Evolutionary conservation across 2,888 invertebrate species (phyloP).

Genomic region (Pachycephus smyrnensis): DNA sequence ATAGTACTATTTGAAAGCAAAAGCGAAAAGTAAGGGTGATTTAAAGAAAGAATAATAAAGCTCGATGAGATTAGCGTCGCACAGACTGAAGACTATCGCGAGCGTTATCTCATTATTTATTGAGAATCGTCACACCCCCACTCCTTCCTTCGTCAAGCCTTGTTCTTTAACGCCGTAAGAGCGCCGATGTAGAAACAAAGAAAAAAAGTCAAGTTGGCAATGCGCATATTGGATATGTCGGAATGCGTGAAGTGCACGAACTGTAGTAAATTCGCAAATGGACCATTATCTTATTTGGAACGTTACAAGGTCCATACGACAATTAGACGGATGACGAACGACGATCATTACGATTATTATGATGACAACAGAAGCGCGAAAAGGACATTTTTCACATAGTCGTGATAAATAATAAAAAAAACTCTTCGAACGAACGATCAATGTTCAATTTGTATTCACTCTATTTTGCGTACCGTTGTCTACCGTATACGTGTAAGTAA

Average conservation of each 20-base stretch:
- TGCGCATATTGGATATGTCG: background rate
- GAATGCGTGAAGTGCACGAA: background rate
- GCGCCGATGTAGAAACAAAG: background rate
- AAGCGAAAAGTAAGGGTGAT: background rate
- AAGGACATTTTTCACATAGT: background rate
- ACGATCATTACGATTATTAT: background rate
- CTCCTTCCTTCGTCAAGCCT: background rate
- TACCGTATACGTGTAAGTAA: slow-evolving; percentile 39
- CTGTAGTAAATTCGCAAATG: no score
- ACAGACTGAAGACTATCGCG: background rate
- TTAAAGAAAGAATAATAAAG: background rate
- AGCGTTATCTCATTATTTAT: background rate
- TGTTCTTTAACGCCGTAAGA: background rate
- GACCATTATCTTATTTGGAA: no score
- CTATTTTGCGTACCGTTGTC: slow-evolving; percentile 46
- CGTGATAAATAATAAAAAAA: background rate
- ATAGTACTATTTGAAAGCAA: background rate
- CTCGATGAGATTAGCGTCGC: background rate
- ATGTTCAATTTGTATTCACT: slow-evolving; percentile 39
- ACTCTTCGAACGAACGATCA: slow-evolving; percentile 12
- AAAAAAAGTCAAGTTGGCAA: background rate
- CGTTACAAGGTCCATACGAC: background rate
- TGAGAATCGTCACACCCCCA: background rate
- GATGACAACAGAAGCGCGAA: background rate
- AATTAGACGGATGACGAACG: background rate